phyloP scores from a whole-genome alignment of 2,113 vertebrate genomes.

The Sorex fumeus region DNA sequence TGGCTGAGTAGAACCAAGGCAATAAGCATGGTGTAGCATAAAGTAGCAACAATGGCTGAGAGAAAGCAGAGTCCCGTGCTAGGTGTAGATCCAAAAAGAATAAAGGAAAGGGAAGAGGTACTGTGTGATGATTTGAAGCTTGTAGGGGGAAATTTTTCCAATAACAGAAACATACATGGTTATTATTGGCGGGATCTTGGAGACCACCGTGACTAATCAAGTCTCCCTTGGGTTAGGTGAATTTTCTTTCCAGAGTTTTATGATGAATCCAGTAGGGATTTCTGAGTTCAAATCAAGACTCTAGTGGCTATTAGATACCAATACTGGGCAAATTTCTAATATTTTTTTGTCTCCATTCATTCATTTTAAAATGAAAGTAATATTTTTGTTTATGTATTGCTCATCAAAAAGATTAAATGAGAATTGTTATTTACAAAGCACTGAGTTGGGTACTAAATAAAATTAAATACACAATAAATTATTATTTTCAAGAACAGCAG shows the following conservation, averaged over 20 bases:
- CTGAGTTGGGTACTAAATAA: too few species aligned
- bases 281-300: constrained; percentile 18
- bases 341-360: constrained; percentile 2
- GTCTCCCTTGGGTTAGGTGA: background rate
- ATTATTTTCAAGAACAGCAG: constrained; percentile 30
- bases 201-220: background rate
- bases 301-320: background rate
- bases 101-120: background rate
- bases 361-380: background rate
- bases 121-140: background rate
- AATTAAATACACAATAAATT: background rate
- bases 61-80: background rate
- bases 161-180: background rate
- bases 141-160: background rate
- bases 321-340: background rate
- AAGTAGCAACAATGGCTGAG: background rate
- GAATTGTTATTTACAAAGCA: background rate
- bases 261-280: background rate
- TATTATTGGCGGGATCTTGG: background rate
- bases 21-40: background rate
- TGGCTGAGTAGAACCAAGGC: background rate
- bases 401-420: background rate
- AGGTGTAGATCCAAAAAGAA: background rate
- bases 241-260: background rate
- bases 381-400: background rate